Percentiles rank a stretch among this genome's conserved stretches.
These are phyloP conservation scores for Eupithecia inturbata DNA, from an alignment of 2,888 invertebrate genomes.

Conservation along the genomic window DNA sequence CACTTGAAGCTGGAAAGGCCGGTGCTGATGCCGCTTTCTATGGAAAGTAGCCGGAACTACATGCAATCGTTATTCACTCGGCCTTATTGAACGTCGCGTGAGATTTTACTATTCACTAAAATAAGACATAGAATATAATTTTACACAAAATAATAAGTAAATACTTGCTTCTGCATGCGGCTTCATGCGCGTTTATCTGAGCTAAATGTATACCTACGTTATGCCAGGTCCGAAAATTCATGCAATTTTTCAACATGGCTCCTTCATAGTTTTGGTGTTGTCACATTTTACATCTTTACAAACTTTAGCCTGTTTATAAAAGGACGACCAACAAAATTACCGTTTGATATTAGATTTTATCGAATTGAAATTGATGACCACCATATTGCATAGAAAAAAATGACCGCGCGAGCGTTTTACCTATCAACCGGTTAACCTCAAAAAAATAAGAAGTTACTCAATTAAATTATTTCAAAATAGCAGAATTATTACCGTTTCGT, in stretches of 20 bases:
- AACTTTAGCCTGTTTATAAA: too few relatives aligned
- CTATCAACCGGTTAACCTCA: neutral
- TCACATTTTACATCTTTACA: too few relatives aligned
- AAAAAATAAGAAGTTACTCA: neutral
- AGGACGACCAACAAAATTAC: too few relatives aligned
- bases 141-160: too few relatives aligned
- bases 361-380: too few relatives aligned
- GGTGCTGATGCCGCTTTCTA: conserved; percentile 69
- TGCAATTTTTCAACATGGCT: too few relatives aligned
- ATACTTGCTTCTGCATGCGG: too few relatives aligned
- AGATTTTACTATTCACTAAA: neutral
- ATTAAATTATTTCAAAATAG: neutral
- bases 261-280: too few relatives aligned
- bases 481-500: neutral
- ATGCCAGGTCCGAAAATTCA: too few relatives aligned
- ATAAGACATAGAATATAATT: neutral
- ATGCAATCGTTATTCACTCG: conserved; percentile 36
- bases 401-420: neutral
- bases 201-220: too few relatives aligned
- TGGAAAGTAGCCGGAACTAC: conserved; percentile 76
- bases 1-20: conserved; percentile 56
- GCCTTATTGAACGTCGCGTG: conserved; percentile 26
- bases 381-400: neutral
- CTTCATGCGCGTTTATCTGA: too few relatives aligned
- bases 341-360: too few relatives aligned